Conservation (phyloP, 1,140 invertebrate species). For the Ips nitidus region DNA sequence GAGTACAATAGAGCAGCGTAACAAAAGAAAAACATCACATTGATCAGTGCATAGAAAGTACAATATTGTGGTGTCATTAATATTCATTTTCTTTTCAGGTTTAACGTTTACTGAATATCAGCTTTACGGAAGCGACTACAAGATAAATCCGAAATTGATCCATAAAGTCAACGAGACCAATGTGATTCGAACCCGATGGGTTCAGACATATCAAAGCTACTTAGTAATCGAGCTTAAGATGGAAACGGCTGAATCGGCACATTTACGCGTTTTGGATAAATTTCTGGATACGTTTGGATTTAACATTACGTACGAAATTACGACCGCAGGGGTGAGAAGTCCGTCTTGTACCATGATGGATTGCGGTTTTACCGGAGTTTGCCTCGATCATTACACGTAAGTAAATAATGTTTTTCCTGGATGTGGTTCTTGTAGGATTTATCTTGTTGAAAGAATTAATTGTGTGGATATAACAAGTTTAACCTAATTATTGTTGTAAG, state of each 20-base stretch:
- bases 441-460: no score
- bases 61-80: neutral
- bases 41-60: no score
- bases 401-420: constrained; percentile 28
- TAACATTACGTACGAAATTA: constrained; percentile 88
- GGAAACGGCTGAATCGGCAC: constrained; percentile 74
- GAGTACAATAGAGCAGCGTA: no score
- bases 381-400: constrained; percentile 54
- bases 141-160: constrained; percentile 57
- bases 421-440: no score
- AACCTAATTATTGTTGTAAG: no score
- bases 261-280: constrained; percentile 77
- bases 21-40: no score
- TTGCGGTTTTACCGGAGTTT: constrained; percentile 83
- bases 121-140: constrained; percentile 71
- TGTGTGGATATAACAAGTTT: no score
- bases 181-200: constrained; percentile 62
- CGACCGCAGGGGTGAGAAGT: constrained; percentile 55
- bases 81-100: constrained; percentile 17
- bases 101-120: constrained; percentile 81
- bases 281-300: constrained; percentile 87
- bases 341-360: constrained; percentile 73
- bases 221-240: constrained; percentile 78
- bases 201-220: constrained; percentile 71
- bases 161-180: constrained; percentile 70